phyloP scores from a whole-genome alignment of 2,797 vertebrate species.

The Triplophysa yarkandensis region DNA sequence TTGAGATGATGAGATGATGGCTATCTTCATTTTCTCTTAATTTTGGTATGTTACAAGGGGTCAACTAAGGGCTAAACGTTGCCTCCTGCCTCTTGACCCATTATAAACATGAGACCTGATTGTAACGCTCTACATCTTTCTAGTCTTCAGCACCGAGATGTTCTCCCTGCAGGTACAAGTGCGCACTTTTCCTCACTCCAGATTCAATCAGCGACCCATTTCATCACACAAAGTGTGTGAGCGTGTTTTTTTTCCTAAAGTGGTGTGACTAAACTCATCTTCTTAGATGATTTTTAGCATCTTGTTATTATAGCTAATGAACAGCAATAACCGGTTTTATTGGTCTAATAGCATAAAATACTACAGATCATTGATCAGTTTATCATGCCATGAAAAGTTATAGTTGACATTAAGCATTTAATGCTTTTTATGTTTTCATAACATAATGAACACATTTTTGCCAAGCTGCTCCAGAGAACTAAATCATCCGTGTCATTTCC shows the following conservation, averaged over 20 bases:
- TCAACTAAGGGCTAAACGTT: background rate
- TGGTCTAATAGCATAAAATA: constrained; percentile 64
- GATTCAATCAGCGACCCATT: constrained; percentile 53
- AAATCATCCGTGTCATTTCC: background rate
- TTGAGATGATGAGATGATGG: background rate
- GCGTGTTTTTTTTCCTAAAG: constrained; percentile 20
- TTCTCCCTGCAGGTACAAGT: constrained; percentile 32
- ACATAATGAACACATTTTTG: constrained; percentile 52
- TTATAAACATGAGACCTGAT: constrained; percentile 23
- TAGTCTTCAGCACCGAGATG: constrained; percentile 26
- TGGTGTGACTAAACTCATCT: constrained; percentile 49
- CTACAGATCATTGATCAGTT: constrained; percentile 68
- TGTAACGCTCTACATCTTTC: constrained; percentile 34
- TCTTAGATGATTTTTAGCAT: constrained; percentile 43
- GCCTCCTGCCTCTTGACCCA: background rate
- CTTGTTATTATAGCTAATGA: constrained; percentile 64
- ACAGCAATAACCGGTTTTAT: constrained; percentile 61
- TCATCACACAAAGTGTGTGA: constrained; percentile 23
- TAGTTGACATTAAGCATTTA: constrained; percentile 60
- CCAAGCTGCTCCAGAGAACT: constrained; percentile 23
- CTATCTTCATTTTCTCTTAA: background rate
- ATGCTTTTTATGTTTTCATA: constrained; percentile 30
- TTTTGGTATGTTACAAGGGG: background rate
- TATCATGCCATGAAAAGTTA: constrained; percentile 52
- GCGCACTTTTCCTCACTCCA: constrained; percentile 17